Percentiles rank a stretch among this genome's conserved stretches.
Conservation (phyloP, 2,888 invertebrate species). For the Platerodrilus igneus region DNA sequence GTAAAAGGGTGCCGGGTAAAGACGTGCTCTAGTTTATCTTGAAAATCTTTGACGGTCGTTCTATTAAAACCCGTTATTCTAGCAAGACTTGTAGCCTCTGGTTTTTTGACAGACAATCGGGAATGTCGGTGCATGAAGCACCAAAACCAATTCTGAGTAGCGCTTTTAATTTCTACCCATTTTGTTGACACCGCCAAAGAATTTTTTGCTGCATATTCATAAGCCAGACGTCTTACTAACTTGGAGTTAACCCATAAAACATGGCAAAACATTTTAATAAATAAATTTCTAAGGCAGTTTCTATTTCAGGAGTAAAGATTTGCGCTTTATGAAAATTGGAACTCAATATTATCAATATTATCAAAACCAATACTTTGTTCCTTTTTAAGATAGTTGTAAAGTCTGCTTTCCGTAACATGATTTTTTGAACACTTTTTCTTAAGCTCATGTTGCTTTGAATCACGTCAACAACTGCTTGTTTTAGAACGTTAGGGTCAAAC, state of each 20-base stretch:
- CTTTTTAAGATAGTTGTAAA: not conserved
- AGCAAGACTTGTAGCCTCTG: conserved; percentile 17
- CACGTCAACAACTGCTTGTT: not conserved
- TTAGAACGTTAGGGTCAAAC: not conserved
- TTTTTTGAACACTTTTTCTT: conserved; percentile 1
- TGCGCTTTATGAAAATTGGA: not conserved
- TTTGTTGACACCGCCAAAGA: conserved; percentile 6
- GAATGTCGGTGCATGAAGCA: conserved; percentile 8
- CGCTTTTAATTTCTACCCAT: conserved; percentile 11
- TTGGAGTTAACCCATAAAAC: conserved; percentile 31
- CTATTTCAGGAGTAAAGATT: not conserved
- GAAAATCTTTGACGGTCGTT: conserved; percentile 15
- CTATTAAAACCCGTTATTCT: conserved; percentile 23
- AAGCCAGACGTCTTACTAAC: conserved; percentile 32
- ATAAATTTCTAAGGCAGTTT: not conserved
- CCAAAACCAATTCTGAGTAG: conserved; percentile 12
- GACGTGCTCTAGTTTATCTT: conserved; percentile 15
- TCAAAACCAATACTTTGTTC: no score
- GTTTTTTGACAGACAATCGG: conserved; percentile 8
- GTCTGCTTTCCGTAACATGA: conserved; percentile 5
- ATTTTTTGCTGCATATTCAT: conserved; percentile 26
- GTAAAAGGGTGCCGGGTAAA: conserved; percentile 9
- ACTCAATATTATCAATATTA: not conserved
- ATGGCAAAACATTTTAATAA: conserved; percentile 7
- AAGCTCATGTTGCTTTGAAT: not conserved